Base-by-base conservation (phyloP, 2,797 vertebrate genomes). In the Premnoplex brunnescens region DNA sequence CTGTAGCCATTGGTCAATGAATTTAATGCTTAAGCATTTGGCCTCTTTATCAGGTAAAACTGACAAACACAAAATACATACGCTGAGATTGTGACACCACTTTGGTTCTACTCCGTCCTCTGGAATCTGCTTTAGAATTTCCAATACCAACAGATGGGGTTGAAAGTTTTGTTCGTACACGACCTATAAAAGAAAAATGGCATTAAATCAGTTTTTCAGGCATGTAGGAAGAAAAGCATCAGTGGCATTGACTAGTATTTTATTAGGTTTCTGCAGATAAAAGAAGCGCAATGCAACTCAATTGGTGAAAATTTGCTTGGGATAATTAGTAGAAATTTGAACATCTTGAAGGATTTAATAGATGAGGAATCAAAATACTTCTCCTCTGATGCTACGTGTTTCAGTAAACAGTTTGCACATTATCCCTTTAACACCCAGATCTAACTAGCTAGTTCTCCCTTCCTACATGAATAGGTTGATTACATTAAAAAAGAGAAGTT, bases 21-120 rank as follows among this genome's bases (percentile, higher is more conserved):
- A 73, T 39, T 85, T 76, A 90, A 90, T 69, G 55, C 59, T 96
- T 91, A 95, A 94, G 74, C 54, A 83, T 88, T 91, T 90, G 84
- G 71, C 48, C 86, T 93, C 64, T 91, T 88, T 93, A 96, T 41
- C 30, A 79, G 39, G 72, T 36, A 62, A 11, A 71, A 78, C 14
- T 79, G 54, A 79, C 46, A 79, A 72, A 89, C 8, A 88, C 66
- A 91, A 58, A 91, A 96, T 97, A 98, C 99, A 82, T 99, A 99
- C 99, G 99, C 98, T 99, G 99, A 20, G 99, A 99, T 94, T 99
- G 99, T 78, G 99, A 99, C 93, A 99, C 99, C 98, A 99, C 98
- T 98, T 99, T 99, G 88, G 98, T 98, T 97, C 99, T 98, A 93
- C 98, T 99, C 91, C 99, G 99, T 89, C 99, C 99, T 96, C 99